phyloP scores from a whole-genome alignment of 2,888 invertebrate genomes.

The Arrhopalites spinosus region DNA sequence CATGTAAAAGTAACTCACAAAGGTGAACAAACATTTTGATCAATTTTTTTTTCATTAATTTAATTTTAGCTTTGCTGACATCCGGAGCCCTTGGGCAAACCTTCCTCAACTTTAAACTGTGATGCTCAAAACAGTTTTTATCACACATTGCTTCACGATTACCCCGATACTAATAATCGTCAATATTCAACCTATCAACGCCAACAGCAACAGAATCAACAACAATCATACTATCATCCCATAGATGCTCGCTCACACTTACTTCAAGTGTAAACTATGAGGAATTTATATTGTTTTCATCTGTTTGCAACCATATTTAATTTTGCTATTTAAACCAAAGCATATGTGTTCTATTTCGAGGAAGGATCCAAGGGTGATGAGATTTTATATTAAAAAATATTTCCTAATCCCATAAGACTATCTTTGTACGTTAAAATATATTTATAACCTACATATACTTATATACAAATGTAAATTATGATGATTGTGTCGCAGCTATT shows the following conservation, averaged over 20 bases:
- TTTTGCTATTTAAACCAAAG: not conserved
- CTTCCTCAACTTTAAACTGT: slow-evolving; percentile 49
- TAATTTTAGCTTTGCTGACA: slow-evolving; percentile 40
- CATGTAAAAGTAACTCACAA: not conserved
- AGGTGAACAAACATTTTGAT: not conserved
- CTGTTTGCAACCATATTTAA: not conserved
- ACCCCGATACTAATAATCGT: slow-evolving; percentile 12
- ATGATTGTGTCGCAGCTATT: too few species aligned
- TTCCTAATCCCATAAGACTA: too few species aligned
- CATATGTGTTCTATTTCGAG: not conserved
- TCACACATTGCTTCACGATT: slow-evolving; percentile 34
- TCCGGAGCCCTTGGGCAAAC: slow-evolving; percentile 54
- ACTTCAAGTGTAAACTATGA: slow-evolving; percentile 5
- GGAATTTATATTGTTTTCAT: not conserved
- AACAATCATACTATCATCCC: slow-evolving; percentile 9
- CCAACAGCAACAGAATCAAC: slow-evolving; percentile 1
- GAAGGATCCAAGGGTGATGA: slow-evolving; percentile 33
- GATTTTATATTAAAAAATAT: slow-evolving; percentile 11
- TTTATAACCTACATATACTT: not conserved
- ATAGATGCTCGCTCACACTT: slow-evolving; percentile 30
- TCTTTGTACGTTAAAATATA: not conserved
- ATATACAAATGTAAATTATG: too few species aligned
- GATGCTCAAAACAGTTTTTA: slow-evolving; percentile 42
- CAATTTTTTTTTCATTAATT: too few species aligned
- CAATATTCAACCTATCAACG: slow-evolving; percentile 14